Conservation (phyloP, 2,797 vertebrate genomes). For the Cossypha heuglini region DNA sequence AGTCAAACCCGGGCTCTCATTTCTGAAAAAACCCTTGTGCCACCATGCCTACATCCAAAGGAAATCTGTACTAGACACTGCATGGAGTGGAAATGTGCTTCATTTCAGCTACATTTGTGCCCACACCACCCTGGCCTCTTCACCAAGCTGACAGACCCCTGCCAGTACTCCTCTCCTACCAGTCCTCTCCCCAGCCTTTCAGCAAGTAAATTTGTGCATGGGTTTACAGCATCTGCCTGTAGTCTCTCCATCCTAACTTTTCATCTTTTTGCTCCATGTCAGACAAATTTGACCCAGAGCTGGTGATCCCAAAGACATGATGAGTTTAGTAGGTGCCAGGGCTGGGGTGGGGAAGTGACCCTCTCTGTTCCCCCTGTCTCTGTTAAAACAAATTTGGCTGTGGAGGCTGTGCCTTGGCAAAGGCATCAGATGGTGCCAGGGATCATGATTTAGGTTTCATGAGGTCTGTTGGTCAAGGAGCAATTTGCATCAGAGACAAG, state of each 20-base stretch:
- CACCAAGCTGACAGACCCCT: neutral
- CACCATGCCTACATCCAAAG: neutral
- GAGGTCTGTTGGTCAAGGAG: neutral
- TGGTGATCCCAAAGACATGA: neutral
- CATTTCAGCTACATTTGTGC: neutral
- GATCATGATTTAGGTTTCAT: neutral
- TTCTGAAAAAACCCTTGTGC: neutral
- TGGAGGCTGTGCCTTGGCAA: neutral
- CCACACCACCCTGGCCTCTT: neutral
- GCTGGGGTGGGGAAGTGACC: accelerated
- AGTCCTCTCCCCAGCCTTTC: neutral
- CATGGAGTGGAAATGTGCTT: neutral
- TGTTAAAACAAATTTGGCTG: neutral
- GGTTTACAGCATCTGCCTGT: neutral
- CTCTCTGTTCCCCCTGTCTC: neutral
- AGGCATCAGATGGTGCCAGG: neutral
- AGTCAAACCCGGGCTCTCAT: neutral
- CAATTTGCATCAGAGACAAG: neutral
- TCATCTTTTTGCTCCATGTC: neutral
- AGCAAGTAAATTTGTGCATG: neutral
- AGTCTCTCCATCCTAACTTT: neutral
- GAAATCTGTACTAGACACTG: neutral
- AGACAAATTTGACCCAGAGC: neutral
- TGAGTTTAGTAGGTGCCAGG: neutral
- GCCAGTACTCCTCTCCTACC: neutral